phyloP scores from a whole-genome alignment of 2,113 vertebrate species.

The Actenoides lindsayi region DNA sequence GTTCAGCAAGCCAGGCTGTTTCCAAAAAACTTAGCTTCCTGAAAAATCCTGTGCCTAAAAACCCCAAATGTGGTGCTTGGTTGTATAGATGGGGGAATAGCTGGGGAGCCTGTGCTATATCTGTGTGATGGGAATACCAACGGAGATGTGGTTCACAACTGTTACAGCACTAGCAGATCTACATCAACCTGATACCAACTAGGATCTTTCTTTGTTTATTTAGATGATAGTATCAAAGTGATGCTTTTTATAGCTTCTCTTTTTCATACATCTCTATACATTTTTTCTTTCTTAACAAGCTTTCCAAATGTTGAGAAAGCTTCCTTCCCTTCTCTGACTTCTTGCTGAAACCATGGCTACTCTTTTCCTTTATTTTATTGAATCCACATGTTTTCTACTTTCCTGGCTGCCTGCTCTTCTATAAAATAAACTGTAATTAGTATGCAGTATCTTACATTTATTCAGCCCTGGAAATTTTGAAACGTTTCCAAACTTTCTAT shows the following conservation, averaged over 20 bases:
- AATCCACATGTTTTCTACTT: neutral
- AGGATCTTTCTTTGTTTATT: neutral
- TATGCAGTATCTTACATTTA: neutral
- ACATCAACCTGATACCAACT: neutral
- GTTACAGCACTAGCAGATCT: neutral
- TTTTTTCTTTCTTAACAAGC: neutral
- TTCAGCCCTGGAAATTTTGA: neutral
- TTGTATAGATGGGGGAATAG: neutral
- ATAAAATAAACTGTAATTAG: neutral
- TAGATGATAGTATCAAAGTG: neutral
- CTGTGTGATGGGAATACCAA: neutral
- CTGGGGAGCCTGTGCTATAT: neutral
- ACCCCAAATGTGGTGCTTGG: neutral
- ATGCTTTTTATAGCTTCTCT: neutral
- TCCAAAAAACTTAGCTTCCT: neutral
- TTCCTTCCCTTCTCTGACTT: neutral
- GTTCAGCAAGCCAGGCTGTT: neutral
- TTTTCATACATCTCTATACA: neutral
- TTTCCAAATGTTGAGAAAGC: neutral
- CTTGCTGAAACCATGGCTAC: neutral
- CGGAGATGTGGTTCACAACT: neutral
- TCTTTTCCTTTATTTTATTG: neutral
- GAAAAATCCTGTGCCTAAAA: neutral
- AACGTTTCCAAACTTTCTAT: neutral
- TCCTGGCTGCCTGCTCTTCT: neutral